Evolutionary conservation across 2,797 vertebrate species (phyloP).

Genomic region (Alectoris magna): DNA sequence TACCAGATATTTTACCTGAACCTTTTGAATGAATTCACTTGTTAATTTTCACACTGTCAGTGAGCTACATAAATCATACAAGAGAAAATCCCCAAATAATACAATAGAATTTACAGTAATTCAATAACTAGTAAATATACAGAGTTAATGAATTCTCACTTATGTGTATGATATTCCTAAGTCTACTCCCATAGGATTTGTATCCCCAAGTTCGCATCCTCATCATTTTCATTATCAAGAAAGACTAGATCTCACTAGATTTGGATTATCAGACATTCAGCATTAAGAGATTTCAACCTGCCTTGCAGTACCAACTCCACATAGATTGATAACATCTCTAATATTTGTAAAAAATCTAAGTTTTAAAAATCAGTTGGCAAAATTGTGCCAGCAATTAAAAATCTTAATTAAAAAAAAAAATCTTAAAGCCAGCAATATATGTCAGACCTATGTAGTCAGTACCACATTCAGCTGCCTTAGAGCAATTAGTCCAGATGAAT

Average conservation of each 20-base stretch:
- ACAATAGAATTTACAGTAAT: background rate
- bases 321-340: background rate
- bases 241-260: background rate
- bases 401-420: too few species aligned
- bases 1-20: background rate
- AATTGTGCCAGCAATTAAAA: background rate
- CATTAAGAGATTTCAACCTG: too few species aligned
- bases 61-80: background rate
- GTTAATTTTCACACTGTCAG: background rate
- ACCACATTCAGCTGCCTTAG: background rate
- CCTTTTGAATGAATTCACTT: background rate
- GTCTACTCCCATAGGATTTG: rapidly evolving
- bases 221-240: background rate
- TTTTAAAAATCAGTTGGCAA: background rate
- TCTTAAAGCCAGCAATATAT: background rate
- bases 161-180: background rate
- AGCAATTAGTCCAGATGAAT: background rate
- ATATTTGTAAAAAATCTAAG: background rate
- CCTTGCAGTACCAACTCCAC: background rate
- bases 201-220: background rate
- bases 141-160: background rate
- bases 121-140: background rate
- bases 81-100: background rate
- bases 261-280: background rate
- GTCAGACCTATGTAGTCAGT: background rate